Conservation (phyloP, 2,888 invertebrate species). For the Mimumesa dahlbomi region DNA sequence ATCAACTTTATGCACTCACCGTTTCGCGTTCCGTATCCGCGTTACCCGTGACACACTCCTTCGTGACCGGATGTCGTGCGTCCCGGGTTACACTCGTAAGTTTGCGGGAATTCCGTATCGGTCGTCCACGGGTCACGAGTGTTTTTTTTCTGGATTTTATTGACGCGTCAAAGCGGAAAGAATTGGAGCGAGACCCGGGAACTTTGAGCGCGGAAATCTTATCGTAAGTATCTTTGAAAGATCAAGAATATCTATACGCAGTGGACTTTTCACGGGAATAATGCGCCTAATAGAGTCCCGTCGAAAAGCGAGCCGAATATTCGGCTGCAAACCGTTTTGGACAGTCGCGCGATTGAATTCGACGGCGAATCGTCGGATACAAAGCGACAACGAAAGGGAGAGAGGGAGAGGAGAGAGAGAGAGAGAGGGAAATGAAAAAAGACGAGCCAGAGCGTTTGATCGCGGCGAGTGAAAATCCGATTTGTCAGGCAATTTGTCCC, state of each 20-base stretch:
- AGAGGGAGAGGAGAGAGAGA: conserved; percentile 13
- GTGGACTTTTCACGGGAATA: too few relatives aligned
- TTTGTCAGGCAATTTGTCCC: conserved; percentile 77
- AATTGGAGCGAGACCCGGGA: too few relatives aligned
- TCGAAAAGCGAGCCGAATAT: not conserved
- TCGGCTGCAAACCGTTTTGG: conserved; percentile 38
- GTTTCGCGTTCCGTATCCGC: not conserved
- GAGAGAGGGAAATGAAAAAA: not conserved
- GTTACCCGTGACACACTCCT: too few relatives aligned
- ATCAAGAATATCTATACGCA: too few relatives aligned
- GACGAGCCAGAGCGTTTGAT: conserved; percentile 57
- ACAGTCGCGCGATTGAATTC: conserved; percentile 54
- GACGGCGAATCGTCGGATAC: conserved; percentile 37
- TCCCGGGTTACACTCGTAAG: too few relatives aligned
- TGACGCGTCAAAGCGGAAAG: too few relatives aligned
- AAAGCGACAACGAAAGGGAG: conserved; percentile 36
- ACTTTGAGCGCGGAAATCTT: too few relatives aligned
- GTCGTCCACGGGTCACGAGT: too few relatives aligned
- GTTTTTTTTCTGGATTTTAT: too few relatives aligned
- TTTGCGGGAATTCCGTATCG: too few relatives aligned
- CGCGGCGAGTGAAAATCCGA: conserved; percentile 70
- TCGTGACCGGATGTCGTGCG: too few relatives aligned
- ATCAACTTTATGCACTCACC: conserved; percentile 37
- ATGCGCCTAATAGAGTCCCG: conserved; percentile 30
- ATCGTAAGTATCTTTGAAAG: too few relatives aligned